Percentiles rank a stretch among this genome's conserved stretches.
Evolutionary conservation across 2,888 invertebrate genomes (phyloP).

Genomic region (Ametastegia equiseti): DNA sequence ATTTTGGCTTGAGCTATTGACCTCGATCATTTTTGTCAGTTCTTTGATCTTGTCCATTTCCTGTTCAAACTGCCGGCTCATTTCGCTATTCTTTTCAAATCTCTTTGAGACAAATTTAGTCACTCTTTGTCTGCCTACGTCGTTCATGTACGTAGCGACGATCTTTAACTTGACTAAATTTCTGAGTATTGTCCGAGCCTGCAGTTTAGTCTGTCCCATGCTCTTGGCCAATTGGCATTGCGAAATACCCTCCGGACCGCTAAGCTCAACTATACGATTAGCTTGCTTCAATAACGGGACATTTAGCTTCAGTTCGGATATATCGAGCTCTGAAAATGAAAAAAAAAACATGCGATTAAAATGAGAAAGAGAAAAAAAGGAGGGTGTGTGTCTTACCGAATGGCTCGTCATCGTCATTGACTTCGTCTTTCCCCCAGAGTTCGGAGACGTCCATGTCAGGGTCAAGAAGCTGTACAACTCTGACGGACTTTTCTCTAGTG

Average conservation of each 20-base stretch:
- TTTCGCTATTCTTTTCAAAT: slow-evolving; percentile 66
- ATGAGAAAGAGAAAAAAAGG: not conserved
- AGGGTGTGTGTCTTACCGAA: slow-evolving; percentile 56
- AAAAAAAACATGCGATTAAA: not conserved
- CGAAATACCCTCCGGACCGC: slow-evolving; percentile 78
- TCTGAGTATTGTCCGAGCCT: slow-evolving; percentile 76
- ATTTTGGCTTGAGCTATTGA: not conserved
- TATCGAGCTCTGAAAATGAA: slow-evolving; percentile 61
- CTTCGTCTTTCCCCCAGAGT: slow-evolving; percentile 76
- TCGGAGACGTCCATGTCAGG: slow-evolving; percentile 78
- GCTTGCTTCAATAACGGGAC: slow-evolving; percentile 76
- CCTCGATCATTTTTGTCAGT: slow-evolving; percentile 57
- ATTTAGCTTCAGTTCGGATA: slow-evolving; percentile 65
- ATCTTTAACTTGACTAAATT: slow-evolving; percentile 74
- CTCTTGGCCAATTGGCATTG: slow-evolving; percentile 73
- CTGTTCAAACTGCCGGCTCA: slow-evolving; percentile 67
- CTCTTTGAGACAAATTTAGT: slow-evolving; percentile 75
- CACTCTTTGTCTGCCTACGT: slow-evolving; percentile 79
- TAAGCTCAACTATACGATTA: slow-evolving; percentile 76
- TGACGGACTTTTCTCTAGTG: slow-evolving; percentile 77
- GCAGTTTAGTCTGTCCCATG: slow-evolving; percentile 75
- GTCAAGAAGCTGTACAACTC: slow-evolving; percentile 79
- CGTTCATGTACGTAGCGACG: slow-evolving; percentile 78
- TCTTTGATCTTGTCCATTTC: slow-evolving; percentile 71
- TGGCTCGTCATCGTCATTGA: slow-evolving; percentile 74